Conservation (phyloP, 1,140 invertebrate species). For the Euura saliciscinereae region DNA sequence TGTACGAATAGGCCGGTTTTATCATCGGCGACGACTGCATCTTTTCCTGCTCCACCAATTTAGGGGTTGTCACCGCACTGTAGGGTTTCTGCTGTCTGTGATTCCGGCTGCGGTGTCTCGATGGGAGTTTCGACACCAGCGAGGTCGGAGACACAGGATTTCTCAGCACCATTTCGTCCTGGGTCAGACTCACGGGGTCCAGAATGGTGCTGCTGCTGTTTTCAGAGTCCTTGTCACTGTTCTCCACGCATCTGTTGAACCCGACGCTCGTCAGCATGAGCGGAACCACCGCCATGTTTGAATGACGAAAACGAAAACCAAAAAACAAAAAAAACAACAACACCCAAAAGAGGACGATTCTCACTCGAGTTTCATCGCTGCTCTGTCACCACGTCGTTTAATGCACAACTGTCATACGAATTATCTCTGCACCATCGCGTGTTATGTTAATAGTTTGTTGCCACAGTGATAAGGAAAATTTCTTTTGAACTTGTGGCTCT, state of each 20-base stretch:
- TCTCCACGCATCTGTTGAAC: constrained; percentile 55
- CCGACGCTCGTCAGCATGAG: constrained; percentile 49
- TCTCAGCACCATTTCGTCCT: constrained; percentile 43
- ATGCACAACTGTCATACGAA: constrained; percentile 38
- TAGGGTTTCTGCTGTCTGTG: constrained; percentile 31
- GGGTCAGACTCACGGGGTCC: constrained; percentile 56
- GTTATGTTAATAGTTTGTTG: constrained; percentile 59
- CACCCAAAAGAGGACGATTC: not conserved
- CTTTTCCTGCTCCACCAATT: constrained; percentile 18
- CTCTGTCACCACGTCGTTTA: constrained; percentile 4
- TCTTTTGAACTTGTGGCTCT: constrained; percentile 35
- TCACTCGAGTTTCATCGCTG: not conserved
- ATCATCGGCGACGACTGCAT: constrained; percentile 63
- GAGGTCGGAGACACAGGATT: too few species aligned
- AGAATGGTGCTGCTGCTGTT: constrained; percentile 57
- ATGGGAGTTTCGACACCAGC: constrained; percentile 36
- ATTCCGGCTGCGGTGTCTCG: constrained; percentile 17
- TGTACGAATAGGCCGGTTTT: constrained; percentile 98
- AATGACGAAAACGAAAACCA: not conserved
- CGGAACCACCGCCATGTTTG: constrained; percentile 25
- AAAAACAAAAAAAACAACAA: too few species aligned
- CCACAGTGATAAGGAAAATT: constrained; percentile 49
- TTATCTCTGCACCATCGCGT: constrained; percentile 43
- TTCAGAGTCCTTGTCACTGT: constrained; percentile 53
- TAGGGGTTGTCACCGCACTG: not conserved